phyloP scores from a whole-genome alignment of 2,797 vertebrate genomes.

The Gadopsis bispinosus region DNA sequence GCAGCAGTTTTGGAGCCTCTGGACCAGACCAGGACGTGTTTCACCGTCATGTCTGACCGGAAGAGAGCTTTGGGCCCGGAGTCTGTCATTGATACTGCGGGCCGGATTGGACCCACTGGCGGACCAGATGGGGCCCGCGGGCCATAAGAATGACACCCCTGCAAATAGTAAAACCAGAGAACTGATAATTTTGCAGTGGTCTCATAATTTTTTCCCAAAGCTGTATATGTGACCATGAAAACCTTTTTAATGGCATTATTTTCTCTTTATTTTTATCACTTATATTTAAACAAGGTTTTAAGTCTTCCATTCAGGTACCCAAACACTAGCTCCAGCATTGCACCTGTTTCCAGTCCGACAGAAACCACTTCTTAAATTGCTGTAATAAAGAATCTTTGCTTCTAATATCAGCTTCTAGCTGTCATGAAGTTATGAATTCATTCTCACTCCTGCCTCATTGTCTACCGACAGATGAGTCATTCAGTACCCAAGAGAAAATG shows the following conservation, averaged over 20 bases:
- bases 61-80: too few relatives aligned
- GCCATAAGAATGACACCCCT: too few relatives aligned
- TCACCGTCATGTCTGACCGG: too few relatives aligned
- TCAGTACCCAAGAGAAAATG: slow-evolving; percentile 59
- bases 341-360: not conserved
- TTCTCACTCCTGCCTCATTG: not conserved
- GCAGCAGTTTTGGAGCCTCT: too few relatives aligned
- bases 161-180: too few relatives aligned
- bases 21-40: too few relatives aligned
- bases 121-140: too few relatives aligned
- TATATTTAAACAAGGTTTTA: not conserved
- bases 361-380: not conserved
- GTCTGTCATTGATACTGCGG: too few relatives aligned
- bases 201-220: too few relatives aligned
- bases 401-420: not conserved
- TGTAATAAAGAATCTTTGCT: not conserved
- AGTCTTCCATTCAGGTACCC: not conserved
- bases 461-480: slow-evolving; percentile 18
- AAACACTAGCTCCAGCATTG: not conserved
- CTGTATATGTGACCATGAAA: not conserved
- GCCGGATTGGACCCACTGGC: too few relatives aligned
- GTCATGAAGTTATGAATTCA: not conserved
- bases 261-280: not conserved
- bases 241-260: not conserved
- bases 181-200: too few relatives aligned